phyloP scores from a whole-genome alignment of 2,113 vertebrate species.

The Dasyornis broadbenti region DNA sequence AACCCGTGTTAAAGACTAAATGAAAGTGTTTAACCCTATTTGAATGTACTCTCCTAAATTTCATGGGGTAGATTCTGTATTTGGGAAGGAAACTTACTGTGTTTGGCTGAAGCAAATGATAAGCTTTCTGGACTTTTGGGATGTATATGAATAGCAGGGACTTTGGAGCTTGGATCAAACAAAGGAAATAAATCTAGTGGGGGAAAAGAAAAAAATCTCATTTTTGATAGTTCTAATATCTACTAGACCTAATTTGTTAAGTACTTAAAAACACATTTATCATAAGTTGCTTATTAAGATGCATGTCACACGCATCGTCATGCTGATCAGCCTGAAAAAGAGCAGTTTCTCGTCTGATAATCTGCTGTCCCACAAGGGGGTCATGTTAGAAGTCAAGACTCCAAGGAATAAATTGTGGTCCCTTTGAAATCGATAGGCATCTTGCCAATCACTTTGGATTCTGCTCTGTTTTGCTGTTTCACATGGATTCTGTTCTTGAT shows the following conservation, averaged over 20 bases:
- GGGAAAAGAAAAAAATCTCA: background rate
- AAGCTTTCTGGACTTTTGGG: background rate
- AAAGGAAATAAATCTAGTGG: background rate
- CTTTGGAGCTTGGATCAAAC: background rate
- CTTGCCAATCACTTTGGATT: background rate
- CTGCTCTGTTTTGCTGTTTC: constrained; percentile 4
- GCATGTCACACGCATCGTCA: background rate
- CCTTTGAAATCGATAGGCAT: constrained; percentile 32
- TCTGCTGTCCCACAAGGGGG: background rate
- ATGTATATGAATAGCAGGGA: background rate
- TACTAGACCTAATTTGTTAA: background rate
- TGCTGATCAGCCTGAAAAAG: background rate
- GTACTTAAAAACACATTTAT: background rate
- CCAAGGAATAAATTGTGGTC: background rate
- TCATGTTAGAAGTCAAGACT: constrained; percentile 23
- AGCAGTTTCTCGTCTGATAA: constrained; percentile 25
- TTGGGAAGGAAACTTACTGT: background rate
- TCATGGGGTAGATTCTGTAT: background rate
- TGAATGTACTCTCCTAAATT: background rate
- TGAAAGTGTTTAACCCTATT: background rate
- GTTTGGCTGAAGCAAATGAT: background rate
- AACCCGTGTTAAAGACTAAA: background rate
- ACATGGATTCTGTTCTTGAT: background rate
- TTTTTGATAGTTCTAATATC: background rate
- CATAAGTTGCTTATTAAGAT: background rate